Base-by-base conservation (phyloP, 2,888 invertebrate genomes). In the Dimorphilus gyrociliatus region DNA sequence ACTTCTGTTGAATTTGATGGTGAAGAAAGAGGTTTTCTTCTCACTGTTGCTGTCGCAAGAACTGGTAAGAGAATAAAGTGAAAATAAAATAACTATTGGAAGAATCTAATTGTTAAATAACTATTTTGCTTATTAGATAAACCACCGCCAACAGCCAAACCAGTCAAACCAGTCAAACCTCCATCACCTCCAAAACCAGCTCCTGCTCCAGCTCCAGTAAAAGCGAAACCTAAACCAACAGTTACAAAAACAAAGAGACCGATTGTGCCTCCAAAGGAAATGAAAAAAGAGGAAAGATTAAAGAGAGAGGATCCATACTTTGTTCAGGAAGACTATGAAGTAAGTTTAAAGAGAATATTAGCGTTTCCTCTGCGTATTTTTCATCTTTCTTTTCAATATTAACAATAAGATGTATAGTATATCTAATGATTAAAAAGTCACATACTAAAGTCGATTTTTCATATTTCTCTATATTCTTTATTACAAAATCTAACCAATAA, bases 311-410 rank as follows among this genome's bases (percentile, higher is more conserved):
- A 50, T 26, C 50, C 60, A n/a, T 61, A 50, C 35, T 60, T 53
- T 44, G 55, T 51, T 34, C 59, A 55, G 42, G 61, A 61, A 40
- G 45, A 50, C 25, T 50, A 49, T 39, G 35, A 41, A 37, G 47
- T 48, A 25, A 13, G 35, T 16, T 12, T 19, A 16, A 13, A 32
- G 10, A n/a, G 18, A 21, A 16, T 5, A 10, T 13, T n/a, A n/a
- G 10, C 7, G 8, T n/a, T n/a, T n/a, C n/a, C n/a, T n/a, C n/a
- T n/a, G n/a, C n/a, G n/a, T n/a, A n/a, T n/a, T n/a, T 21, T 21
- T 21, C 8, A 21, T 8, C 21, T n/a, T 21, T 21, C 8, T 21
- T 10, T 21, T 21, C n/a, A 21, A 21, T 21, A 8, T 21, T 21
- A 21, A 10, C 8, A 10, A 21, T 21, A 21, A n/a, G n/a, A 21